These are phyloP conservation scores for Cephus rjabovi DNA, from an alignment of 2,888 invertebrate genomes.

Conservation along the genomic window DNA sequence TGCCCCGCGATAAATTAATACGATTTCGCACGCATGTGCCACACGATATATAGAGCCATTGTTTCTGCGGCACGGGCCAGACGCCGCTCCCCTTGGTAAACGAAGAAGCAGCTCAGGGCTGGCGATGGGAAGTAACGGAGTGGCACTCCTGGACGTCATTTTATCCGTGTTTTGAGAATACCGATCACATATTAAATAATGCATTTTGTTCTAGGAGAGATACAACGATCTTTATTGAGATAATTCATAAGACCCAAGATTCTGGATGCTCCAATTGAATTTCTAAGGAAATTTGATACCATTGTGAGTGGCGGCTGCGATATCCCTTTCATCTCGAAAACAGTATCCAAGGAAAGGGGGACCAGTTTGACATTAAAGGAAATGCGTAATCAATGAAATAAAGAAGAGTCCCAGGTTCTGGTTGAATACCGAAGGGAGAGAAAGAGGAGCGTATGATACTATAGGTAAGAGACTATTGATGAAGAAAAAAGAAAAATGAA, in stretches of 20 bases:
- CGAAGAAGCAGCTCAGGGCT: too few species aligned
- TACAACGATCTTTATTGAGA: too few species aligned
- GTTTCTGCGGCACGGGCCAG: constrained; percentile 35
- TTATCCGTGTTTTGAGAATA: too few species aligned
- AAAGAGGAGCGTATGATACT: too few species aligned
- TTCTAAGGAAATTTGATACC: too few species aligned
- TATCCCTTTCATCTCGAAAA: not conserved
- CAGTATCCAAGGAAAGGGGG: not conserved
- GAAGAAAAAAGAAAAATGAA: not conserved
- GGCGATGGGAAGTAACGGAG: too few species aligned
- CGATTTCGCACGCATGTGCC: constrained; percentile 57
- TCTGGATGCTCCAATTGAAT: too few species aligned
- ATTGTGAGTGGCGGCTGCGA: not conserved
- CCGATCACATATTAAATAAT: too few species aligned
- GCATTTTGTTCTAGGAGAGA: too few species aligned
- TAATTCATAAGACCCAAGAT: too few species aligned
- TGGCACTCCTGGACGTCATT: too few species aligned
- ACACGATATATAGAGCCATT: constrained; percentile 56
- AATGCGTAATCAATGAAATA: constrained; percentile 2
- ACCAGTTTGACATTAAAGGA: not conserved
- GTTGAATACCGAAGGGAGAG: not conserved
- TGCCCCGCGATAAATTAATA: constrained; percentile 61
- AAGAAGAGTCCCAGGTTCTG: not conserved
- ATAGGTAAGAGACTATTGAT: not conserved
- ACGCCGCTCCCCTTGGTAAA: not conserved